Percentiles rank a stretch among this genome's conserved stretches.
Evolutionary conservation across 2,113 vertebrate genomes (phyloP).

Genomic region (Perca fluviatilis): DNA sequence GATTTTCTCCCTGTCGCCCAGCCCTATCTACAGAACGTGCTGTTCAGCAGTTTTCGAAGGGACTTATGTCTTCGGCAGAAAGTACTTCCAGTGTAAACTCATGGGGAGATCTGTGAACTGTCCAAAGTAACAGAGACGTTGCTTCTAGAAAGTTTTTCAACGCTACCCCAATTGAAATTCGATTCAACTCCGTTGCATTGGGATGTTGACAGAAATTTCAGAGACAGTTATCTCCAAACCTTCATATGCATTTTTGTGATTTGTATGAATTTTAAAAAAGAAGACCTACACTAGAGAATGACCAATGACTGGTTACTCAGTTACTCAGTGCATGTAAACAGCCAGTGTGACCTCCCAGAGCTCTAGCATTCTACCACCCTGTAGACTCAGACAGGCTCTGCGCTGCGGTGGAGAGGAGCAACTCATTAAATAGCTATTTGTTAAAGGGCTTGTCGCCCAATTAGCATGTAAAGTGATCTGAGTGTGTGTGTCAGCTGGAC

Average conservation of each 20-base stretch:
- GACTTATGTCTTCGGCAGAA: not conserved
- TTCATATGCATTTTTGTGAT: not conserved
- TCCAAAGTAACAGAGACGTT: not conserved
- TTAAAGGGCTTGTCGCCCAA: slow-evolving; percentile 69
- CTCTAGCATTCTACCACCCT: not conserved
- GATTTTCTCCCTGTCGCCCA: too few relatives aligned
- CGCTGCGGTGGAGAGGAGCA: slow-evolving; percentile 10
- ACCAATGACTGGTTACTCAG: not conserved
- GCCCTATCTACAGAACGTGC: too few relatives aligned
- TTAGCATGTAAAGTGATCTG: slow-evolving; percentile 80
- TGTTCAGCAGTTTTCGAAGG: not conserved
- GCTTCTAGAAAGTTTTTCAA: not conserved
- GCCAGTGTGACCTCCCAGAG: slow-evolving; percentile 32
- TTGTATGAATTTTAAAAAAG: not conserved
- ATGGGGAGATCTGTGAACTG: not conserved
- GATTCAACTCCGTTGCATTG: not conserved
- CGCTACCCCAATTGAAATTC: not conserved
- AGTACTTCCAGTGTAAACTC: not conserved
- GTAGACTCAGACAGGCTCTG: slow-evolving; percentile 24
- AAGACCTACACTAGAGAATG: not conserved
- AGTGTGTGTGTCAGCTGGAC: slow-evolving; percentile 56
- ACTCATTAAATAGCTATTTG: slow-evolving; percentile 71
- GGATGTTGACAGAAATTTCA: not conserved
- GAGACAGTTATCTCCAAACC: not conserved
- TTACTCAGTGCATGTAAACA: not conserved